Percentiles rank a stretch among this genome's conserved stretches.
phyloP scores from a whole-genome alignment of 2,797 vertebrate genomes.

The Muscicapa comitata region DNA sequence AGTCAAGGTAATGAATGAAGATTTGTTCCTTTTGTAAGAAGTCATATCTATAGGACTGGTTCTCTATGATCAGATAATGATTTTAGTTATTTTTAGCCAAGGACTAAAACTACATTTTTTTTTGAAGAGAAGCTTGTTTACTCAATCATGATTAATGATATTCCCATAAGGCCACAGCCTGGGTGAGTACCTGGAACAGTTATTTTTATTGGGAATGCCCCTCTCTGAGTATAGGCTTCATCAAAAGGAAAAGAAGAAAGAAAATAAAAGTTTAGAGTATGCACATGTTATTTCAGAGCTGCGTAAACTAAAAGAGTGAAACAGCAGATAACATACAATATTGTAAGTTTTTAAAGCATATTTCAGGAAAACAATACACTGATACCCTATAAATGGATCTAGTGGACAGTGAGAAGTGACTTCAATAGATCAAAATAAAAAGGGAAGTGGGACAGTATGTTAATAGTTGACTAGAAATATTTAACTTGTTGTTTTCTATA shows the following conservation, averaged over 20 bases:
- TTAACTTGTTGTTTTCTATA: background rate
- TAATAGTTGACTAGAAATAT: background rate
- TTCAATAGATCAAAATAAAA: background rate
- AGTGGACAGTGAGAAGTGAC: background rate
- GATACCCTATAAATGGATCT: background rate
- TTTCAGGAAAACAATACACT: background rate
- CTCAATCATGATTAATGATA: background rate
- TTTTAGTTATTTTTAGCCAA: background rate
- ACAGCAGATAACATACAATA: background rate
- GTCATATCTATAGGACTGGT: background rate
- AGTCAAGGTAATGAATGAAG: background rate
- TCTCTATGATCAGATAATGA: background rate
- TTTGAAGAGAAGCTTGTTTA: background rate
- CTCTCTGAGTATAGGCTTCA: background rate
- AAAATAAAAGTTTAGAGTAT: background rate
- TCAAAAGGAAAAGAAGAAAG: background rate
- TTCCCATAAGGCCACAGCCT: background rate
- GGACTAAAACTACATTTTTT: background rate
- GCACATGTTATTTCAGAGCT: background rate
- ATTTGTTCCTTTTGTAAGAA: background rate
- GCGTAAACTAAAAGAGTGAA: background rate
- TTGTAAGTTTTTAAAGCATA: background rate
- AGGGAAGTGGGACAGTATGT: background rate
- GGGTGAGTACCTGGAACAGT: background rate
- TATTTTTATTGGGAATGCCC: background rate